Conservation (phyloP, 2,888 invertebrate genomes). For the Saturnia pavonia region DNA sequence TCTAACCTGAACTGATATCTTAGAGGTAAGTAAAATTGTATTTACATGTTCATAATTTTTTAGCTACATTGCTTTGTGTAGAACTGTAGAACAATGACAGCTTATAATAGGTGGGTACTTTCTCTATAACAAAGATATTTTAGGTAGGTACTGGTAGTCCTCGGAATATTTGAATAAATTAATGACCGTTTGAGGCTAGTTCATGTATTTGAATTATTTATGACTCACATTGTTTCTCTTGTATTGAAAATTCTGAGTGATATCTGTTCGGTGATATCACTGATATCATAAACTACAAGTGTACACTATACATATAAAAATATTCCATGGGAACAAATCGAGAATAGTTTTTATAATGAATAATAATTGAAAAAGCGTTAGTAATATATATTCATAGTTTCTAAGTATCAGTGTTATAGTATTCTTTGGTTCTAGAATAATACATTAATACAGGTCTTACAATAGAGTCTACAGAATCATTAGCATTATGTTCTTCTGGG, state of each 20-base stretch:
- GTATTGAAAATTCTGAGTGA: too few relatives aligned
- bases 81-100: background rate
- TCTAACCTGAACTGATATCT: background rate
- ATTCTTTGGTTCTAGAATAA: too few relatives aligned
- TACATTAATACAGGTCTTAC: background rate
- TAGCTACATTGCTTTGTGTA: background rate
- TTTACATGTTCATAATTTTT: background rate
- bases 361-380: background rate
- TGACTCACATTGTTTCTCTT: background rate
- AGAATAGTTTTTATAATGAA: background rate
- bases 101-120: constrained; percentile 23
- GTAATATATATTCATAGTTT: background rate
- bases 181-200: constrained; percentile 38
- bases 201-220: constrained; percentile 25
- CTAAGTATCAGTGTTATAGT: too few relatives aligned
- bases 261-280: too few relatives aligned
- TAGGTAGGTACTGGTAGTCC: constrained; percentile 10
- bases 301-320: too few relatives aligned
- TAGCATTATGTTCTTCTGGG: too few relatives aligned
- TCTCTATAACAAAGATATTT: constrained; percentile 23
- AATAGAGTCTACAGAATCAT: too few relatives aligned
- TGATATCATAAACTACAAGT: too few relatives aligned
- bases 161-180: constrained; percentile 37
- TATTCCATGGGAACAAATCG: too few relatives aligned
- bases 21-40: background rate